Percentiles rank a stretch among this genome's conserved stretches.
phyloP scores from a whole-genome alignment of 2,113 vertebrate species.

The Acanthisitta chloris region DNA sequence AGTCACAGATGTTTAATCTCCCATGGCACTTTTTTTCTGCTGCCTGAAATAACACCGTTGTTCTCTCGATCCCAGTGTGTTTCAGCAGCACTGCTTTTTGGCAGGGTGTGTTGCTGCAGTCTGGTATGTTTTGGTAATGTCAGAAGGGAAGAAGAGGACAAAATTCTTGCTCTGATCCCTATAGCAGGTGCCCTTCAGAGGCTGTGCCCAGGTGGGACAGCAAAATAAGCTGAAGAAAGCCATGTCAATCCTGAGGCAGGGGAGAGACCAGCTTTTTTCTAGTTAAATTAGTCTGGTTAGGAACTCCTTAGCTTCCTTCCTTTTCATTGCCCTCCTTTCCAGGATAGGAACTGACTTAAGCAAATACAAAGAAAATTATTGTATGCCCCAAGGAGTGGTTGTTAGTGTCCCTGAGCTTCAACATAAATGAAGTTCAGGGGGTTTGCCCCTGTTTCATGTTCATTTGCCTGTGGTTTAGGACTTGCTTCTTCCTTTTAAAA shows the following conservation, averaged over 20 bases:
- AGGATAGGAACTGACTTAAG: not conserved
- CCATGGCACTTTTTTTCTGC: slow-evolving; percentile 5
- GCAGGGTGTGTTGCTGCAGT: not conserved
- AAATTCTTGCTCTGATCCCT: not conserved
- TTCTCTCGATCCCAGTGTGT: not conserved
- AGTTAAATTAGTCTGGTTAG: not conserved
- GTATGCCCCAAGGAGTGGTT: not conserved
- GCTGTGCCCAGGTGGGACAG: not conserved
- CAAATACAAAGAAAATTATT: not conserved
- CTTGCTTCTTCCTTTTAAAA: not conserved
- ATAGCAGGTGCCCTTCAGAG: not conserved
- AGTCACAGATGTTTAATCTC: slow-evolving; percentile 31
- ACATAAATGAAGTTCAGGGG: not conserved
- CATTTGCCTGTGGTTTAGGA: not conserved
- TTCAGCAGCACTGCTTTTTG: not conserved
- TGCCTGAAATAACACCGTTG: not conserved
- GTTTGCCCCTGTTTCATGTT: not conserved
- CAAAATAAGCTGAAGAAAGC: not conserved
- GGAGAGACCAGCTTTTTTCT: not conserved
- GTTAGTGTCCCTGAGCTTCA: not conserved
- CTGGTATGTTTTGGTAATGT: not conserved
- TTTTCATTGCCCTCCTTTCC: not conserved
- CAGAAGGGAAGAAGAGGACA: not conserved
- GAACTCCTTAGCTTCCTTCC: not conserved
- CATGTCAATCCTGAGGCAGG: not conserved